phyloP scores from a whole-genome alignment of 2,113 vertebrate genomes.

The Saimiri boliviensis region DNA sequence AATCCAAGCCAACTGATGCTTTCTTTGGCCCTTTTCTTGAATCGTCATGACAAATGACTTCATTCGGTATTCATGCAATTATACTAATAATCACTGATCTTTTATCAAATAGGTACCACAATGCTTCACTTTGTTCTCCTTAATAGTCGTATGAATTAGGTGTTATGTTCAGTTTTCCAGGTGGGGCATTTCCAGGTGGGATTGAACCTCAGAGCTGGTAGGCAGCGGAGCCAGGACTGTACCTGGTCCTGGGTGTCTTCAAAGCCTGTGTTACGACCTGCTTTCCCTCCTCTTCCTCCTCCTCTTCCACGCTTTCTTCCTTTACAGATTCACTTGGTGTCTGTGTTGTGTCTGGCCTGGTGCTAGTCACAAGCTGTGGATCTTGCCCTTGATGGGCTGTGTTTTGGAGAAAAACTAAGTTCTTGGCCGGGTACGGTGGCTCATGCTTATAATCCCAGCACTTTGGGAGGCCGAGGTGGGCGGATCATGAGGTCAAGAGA shows the following conservation, averaged over 20 bases:
- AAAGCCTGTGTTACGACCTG: background rate
- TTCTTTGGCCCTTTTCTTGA: conserved; percentile 9
- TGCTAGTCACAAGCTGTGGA: background rate
- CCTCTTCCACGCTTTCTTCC: background rate
- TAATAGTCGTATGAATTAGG: background rate
- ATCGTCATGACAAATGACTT: background rate
- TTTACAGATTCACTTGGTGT: background rate
- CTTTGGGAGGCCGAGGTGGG: too few relatives aligned
- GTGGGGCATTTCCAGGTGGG: background rate
- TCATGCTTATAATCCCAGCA: too few relatives aligned
- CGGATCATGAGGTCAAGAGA: too few relatives aligned
- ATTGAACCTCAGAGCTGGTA: too few relatives aligned
- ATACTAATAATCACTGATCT: background rate
- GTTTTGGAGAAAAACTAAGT: background rate
- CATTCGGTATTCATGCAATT: background rate
- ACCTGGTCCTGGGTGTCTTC: background rate
- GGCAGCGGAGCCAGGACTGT: background rate
- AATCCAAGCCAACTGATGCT: background rate
- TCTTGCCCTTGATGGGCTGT: background rate
- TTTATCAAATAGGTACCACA: background rate
- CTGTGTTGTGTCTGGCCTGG: background rate
- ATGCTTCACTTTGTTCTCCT: background rate
- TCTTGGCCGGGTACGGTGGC: background rate
- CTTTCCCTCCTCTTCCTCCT: too few relatives aligned
- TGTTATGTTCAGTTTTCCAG: background rate